Percentiles rank a stretch among this genome's conserved stretches.
Conservation (phyloP, 2,888 invertebrate genomes). For the Dastarcus helophoroides region DNA sequence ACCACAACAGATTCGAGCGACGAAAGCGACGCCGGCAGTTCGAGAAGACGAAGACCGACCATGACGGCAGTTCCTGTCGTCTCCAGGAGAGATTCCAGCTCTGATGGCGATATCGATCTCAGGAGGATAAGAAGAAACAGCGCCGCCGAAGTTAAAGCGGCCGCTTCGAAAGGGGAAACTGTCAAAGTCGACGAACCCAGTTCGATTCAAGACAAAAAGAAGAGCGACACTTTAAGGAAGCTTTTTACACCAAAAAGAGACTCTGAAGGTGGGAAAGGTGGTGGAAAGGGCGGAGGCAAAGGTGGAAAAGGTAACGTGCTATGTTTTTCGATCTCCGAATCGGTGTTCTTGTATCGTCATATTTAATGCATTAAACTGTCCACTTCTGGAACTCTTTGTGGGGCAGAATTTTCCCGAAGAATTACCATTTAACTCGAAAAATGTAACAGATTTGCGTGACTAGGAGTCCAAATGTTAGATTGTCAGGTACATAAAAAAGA, state of each 20-base stretch:
- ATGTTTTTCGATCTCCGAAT: too few relatives aligned
- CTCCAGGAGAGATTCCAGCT: slow-evolving; percentile 15
- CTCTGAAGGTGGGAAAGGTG: slow-evolving; percentile 53
- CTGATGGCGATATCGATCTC: slow-evolving; percentile 23
- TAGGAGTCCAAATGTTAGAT: too few relatives aligned
- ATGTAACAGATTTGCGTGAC: too few relatives aligned
- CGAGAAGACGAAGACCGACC: slow-evolving; percentile 2
- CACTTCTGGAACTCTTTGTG: too few relatives aligned
- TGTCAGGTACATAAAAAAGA: too few relatives aligned
- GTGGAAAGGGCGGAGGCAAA: slow-evolving; percentile 55
- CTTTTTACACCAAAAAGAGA: slow-evolving; percentile 48
- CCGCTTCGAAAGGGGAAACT: slow-evolving; percentile 20
- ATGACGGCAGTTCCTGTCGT: slow-evolving; percentile 16
- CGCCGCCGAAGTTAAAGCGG: slow-evolving; percentile 9
- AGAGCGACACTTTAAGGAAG: slow-evolving; percentile 54
- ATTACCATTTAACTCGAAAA: too few relatives aligned
- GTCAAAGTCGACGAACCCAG: slow-evolving; percentile 36
- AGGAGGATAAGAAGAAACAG: slow-evolving; percentile 7
- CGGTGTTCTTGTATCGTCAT: too few relatives aligned
- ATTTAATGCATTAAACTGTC: too few relatives aligned
- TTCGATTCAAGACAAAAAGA: slow-evolving; percentile 56
- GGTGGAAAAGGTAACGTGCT: slow-evolving; percentile 55
- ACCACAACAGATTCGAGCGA: slow-evolving; percentile 16
- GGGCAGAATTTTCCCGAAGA: too few relatives aligned
- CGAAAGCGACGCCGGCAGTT: slow-evolving; percentile 32